Evolutionary conservation across 2,888 invertebrate genomes (phyloP), one percentile per base, ranked within the genome.

Genomic region (Machimus atricapillus): DNA sequence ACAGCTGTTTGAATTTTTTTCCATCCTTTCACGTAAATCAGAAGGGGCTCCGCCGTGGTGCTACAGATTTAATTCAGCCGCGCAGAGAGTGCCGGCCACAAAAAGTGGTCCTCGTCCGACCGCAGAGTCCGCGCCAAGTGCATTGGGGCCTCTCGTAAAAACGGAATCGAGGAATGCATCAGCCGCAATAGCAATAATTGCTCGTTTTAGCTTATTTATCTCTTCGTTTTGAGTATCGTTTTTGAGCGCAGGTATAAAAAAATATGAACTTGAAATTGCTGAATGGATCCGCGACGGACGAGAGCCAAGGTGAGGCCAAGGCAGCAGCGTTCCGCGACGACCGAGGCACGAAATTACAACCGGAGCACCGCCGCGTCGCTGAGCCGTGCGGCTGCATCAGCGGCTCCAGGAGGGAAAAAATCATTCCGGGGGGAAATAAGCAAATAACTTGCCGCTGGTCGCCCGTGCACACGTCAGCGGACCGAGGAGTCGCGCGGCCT

Each of bases 171-270:
- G 81, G 87, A 87, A 87, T 87, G 87, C 87, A 85, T 79, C 87
- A 86, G 87, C 87, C 87, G 87, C 87, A 87, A 86, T 86, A 79
- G 87, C 87, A 87, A 87, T 87, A 87, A 87, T 87, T 87, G 87
- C 86, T 87, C 87, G 85, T 87, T 87, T 87, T 87, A 79, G 87
- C 81, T 86, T 87, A 87, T 87, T 87, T 87, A 87, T 86, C 58
- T 85, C 78, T 87, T 86, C 87, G 87, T 87, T 87, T 87, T 52
- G 87, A 85, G 43, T 43, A 86, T 85, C 77, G 79, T 78, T 86
- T 87, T 74, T 46, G 43, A 46, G 43, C 43, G n/a, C 58, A 40
- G 83, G 83, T 73, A n/a, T n/a, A 83, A 83, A 83, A 83, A 46
- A 83, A 83, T 66, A 58, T 73, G 66, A 73, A 83, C 73, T 83